Conservation (phyloP, 2,888 invertebrate species). For the Craniophora ligustri region DNA sequence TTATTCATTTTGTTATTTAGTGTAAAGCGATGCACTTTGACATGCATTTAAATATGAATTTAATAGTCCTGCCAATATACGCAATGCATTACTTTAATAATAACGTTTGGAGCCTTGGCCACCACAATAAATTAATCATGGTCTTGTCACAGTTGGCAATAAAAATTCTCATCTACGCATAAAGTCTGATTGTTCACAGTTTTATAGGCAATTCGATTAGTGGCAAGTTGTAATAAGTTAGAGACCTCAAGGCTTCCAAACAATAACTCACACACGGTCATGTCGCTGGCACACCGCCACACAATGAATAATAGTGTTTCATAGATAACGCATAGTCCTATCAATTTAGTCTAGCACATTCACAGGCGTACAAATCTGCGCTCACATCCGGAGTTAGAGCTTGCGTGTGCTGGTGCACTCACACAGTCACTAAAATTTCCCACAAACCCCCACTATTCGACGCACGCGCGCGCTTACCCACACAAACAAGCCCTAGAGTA, state of each 20-base stretch:
- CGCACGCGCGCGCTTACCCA: constrained; percentile 59
- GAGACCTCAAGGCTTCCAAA: constrained; percentile 70
- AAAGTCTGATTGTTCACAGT: constrained; percentile 78
- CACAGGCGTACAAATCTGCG: constrained; percentile 83
- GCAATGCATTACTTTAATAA: constrained; percentile 52
- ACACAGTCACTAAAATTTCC: constrained; percentile 70
- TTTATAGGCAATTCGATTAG: constrained; percentile 81
- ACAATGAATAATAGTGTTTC: constrained; percentile 63
- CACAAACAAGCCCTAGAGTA: constrained; percentile 62
- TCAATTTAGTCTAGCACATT: constrained; percentile 84
- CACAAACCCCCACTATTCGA: constrained; percentile 66
- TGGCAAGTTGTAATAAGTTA: constrained; percentile 79
- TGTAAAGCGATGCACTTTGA: constrained; percentile 35
- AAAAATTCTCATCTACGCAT: constrained; percentile 74
- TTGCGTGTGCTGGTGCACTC: constrained; percentile 67
- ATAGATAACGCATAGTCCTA: constrained; percentile 78
- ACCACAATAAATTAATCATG: constrained; percentile 76
- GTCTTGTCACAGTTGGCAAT: constrained; percentile 66
- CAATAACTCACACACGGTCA: constrained; percentile 66
- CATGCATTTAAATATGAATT: constrained; percentile 37
- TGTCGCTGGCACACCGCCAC: constrained; percentile 59
- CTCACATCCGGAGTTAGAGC: constrained; percentile 86
- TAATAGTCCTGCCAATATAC: constrained; percentile 35
- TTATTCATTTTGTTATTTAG: constrained; percentile 46
- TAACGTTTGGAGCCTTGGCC: constrained; percentile 73